Conservation (phyloP, 2,888 invertebrate genomes). For the Megastigmus dorsalis region DNA sequence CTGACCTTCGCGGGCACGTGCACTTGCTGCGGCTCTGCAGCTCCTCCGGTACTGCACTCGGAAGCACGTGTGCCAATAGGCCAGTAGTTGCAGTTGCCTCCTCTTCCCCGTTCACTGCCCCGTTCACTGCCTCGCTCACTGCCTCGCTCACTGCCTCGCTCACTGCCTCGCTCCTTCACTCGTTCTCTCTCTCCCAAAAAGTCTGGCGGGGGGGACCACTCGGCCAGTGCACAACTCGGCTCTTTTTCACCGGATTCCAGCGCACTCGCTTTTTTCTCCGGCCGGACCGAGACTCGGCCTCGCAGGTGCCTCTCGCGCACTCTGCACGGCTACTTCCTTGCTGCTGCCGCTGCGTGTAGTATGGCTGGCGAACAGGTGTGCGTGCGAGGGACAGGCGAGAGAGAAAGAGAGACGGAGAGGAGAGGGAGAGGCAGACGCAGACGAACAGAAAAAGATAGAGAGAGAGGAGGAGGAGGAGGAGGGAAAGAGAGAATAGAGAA, state of each 20-base stretch:
- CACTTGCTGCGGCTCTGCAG: background rate
- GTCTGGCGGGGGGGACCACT: too few relatives aligned
- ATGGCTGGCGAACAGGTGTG: background rate
- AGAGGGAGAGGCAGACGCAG: too few relatives aligned
- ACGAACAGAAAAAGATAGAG: background rate
- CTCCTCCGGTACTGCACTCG: background rate
- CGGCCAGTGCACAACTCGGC: too few relatives aligned
- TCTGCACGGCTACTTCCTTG: too few relatives aligned
- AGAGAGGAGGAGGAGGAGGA: background rate
- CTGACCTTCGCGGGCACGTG: background rate
- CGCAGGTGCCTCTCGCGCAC: background rate
- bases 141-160: background rate
- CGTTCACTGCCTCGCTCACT: background rate
- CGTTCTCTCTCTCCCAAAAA: too few relatives aligned
- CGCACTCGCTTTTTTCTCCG: too few relatives aligned
- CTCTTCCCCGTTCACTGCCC: too few relatives aligned
- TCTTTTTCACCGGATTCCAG: background rate
- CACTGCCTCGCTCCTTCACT: background rate
- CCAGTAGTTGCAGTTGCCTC: too few relatives aligned
- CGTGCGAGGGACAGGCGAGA: background rate
- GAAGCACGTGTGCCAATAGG: background rate
- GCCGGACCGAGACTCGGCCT: too few relatives aligned
- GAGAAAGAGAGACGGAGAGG: background rate
- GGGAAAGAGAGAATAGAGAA: background rate
- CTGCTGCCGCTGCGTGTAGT: too few relatives aligned